Conservation (phyloP, 1,140 invertebrate genomes). For the Halesus radiatus region DNA sequence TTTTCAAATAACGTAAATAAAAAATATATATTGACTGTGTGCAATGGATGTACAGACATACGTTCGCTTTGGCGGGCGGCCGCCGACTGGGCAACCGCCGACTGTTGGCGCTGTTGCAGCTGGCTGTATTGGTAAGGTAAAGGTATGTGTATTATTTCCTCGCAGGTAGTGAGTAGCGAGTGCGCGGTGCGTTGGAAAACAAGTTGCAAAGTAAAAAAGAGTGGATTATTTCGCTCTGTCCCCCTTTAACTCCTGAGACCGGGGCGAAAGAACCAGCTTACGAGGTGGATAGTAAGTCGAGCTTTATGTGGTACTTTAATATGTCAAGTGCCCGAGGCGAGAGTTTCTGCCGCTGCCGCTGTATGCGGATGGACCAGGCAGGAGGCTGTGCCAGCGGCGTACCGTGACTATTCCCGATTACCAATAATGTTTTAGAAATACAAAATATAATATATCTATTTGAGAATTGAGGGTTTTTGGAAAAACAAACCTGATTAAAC, state of each 20-base stretch:
- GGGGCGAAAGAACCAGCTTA: not conserved
- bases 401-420: not conserved
- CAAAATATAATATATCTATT: too few relatives aligned
- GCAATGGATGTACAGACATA: not conserved
- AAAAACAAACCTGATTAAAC: too few relatives aligned
- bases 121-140: too few relatives aligned
- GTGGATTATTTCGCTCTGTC: slow-evolving; percentile 50
- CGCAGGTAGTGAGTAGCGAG: slow-evolving; percentile 18
- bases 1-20: slow-evolving; percentile 61
- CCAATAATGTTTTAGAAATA: too few relatives aligned
- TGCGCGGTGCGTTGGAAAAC: slow-evolving; percentile 52
- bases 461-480: too few relatives aligned
- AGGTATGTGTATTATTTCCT: slow-evolving; percentile 19
- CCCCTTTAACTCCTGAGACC: slow-evolving; percentile 56
- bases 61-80: slow-evolving; percentile 58
- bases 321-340: slow-evolving; percentile 37
- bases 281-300: slow-evolving; percentile 3
- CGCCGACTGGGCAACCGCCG: slow-evolving; percentile 22
- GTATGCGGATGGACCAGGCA: not conserved
- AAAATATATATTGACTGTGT: too few relatives aligned
- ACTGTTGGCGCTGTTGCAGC: not conserved
- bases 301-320: not conserved
- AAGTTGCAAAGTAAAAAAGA: slow-evolving; percentile 55
- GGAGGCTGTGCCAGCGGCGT: not conserved
- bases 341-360: slow-evolving; percentile 11